These are phyloP conservation scores for Elanus axillaris DNA, from an alignment of 2,113 vertebrate species.

Conservation along the genomic window DNA sequence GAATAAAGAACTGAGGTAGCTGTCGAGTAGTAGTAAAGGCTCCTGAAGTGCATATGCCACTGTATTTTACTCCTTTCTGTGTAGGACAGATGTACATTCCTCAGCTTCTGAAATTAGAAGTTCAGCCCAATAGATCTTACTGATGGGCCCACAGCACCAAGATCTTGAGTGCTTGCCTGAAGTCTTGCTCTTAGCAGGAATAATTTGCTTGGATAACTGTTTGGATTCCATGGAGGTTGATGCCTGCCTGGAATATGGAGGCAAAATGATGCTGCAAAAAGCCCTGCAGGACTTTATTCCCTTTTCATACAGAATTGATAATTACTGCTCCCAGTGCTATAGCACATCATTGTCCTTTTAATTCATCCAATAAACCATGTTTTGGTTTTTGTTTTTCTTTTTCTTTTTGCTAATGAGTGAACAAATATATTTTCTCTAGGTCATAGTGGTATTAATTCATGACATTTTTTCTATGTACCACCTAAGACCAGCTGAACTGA, in stretches of 20 bases:
- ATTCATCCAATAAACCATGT: neutral
- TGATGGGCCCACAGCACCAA: neutral
- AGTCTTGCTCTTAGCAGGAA: neutral
- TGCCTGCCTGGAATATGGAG: neutral
- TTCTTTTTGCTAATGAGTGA: neutral
- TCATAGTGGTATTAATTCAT: neutral
- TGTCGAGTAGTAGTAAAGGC: neutral
- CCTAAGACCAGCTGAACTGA: neutral
- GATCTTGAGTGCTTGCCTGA: neutral
- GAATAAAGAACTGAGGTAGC: neutral
- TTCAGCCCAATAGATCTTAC: neutral
- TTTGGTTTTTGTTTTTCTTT: neutral
- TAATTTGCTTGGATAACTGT: neutral
- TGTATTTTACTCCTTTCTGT: neutral
- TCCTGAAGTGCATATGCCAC: neutral
- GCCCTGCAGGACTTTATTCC: slow-evolving; percentile 7
- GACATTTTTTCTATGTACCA: neutral
- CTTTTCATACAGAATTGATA: slow-evolving; percentile 29
- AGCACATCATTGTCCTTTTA: neutral
- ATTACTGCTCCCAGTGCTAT: neutral
- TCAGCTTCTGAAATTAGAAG: neutral
- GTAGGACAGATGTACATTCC: neutral
- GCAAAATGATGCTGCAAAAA: slow-evolving; percentile 7
- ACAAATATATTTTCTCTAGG: neutral
- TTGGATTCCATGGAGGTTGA: neutral